Base-by-base conservation (phyloP, 2,797 vertebrate species). In the Rhynchonycteris naso region DNA sequence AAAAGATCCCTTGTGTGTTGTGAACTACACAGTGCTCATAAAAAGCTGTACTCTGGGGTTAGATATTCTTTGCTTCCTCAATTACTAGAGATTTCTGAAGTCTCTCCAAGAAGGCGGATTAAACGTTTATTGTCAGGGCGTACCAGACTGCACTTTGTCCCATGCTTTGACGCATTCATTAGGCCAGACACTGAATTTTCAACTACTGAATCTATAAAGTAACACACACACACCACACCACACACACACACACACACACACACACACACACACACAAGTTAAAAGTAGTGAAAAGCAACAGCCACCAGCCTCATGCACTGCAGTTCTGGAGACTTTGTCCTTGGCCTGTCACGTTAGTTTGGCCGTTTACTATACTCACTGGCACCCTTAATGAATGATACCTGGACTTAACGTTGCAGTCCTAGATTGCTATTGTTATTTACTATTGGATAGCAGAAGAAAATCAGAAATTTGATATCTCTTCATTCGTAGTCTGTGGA, bases 1-100 rank as follows among this genome's bases (percentile, higher is more conserved):
- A 97, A 98, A 98, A 97, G 96, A 98, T 97, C 97, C 95, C 98
- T 30, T 16, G 97, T 95, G 97, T 97, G 90, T 92, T 81, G 86
- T 98, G 96, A 98, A 97, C 92, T 93, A 95, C 95, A 97, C 54
- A 92, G 79, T 91, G 83, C 96, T 98, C 97, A 97, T 98, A 98
- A 97, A 97, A 97, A 97, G 89, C 96, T 97, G 94, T 93, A 90
- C 98, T 98, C 93, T 47, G 38, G 97, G 97, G 96, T 97, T 97
- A 97, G 92, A 97, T 97, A 97, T 91, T 97, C 97, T 97, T 97
- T 97, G 79, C 93, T 97, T 98, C 96, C 97, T 98, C 98, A 97
- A 97, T 98, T 98, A 98, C 97, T 94, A 86, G 95, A 98, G 95
- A 97, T 98, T 98, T 97, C 92, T 69, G 79, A 93, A 91, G 83